Evolutionary conservation across 2,888 invertebrate genomes (phyloP).

Genomic region (Rhagonycha fulva): DNA sequence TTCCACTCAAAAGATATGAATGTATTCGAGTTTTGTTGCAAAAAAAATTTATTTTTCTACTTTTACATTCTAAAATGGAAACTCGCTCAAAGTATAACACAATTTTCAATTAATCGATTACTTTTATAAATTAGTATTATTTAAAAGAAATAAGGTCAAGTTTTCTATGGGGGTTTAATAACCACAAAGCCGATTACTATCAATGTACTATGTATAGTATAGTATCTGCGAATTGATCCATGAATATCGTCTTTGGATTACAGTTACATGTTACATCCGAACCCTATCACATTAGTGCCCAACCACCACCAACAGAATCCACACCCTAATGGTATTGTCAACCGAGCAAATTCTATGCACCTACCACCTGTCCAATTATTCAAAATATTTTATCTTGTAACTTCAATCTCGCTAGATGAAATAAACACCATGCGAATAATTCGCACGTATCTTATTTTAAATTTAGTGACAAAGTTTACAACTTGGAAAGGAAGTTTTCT

Average conservation of each 20-base stretch:
- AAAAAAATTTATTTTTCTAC: neutral
- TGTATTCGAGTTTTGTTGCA: neutral
- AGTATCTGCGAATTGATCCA: conserved; percentile 18
- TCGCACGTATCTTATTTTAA: neutral
- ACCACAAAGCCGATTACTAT: conserved; percentile 34
- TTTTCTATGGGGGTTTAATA: conserved; percentile 24
- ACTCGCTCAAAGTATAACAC: neutral
- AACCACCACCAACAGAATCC: neutral
- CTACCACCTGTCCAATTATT: neutral
- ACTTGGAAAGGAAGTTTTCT: neutral
- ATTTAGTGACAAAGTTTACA: neutral
- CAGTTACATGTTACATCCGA: conserved; percentile 6
- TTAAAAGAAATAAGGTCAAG: neutral
- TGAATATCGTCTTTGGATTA: conserved; percentile 26
- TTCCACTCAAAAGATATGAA: conserved; percentile 7
- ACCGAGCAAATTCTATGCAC: neutral
- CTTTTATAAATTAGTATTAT: neutral
- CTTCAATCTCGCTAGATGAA: neutral
- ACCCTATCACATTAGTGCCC: conserved; percentile 6
- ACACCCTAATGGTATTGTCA: neutral
- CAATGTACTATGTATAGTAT: conserved; percentile 14
- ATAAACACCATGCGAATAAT: neutral
- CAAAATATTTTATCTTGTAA: neutral
- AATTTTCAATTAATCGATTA: neutral
- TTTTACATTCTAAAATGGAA: neutral